These are phyloP conservation scores for Hymenopus coronatus DNA, from an alignment of 2,888 invertebrate genomes.

Conservation along the genomic window DNA sequence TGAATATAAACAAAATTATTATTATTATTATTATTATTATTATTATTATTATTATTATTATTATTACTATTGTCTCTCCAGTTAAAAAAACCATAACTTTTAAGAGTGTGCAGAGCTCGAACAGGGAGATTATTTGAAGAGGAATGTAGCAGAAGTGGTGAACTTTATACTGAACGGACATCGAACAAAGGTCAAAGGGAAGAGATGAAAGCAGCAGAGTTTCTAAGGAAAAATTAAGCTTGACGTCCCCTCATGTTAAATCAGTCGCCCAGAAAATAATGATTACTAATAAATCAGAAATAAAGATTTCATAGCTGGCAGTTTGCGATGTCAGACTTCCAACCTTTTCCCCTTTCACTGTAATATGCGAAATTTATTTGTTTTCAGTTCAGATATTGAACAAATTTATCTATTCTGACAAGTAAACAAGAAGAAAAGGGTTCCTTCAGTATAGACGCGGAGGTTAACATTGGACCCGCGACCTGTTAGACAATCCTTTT, in stretches of 20 bases:
- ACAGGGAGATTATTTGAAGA: too few relatives aligned
- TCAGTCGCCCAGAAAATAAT: background rate
- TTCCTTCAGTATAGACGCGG: background rate
- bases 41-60: too few relatives aligned
- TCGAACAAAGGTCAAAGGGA: background rate
- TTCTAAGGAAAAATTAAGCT: background rate
- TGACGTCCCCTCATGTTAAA: background rate
- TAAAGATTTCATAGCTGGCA: background rate
- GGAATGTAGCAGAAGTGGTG: too few relatives aligned
- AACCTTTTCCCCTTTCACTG: background rate
- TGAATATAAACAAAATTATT: too few relatives aligned
- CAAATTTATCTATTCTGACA: background rate
- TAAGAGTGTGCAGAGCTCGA: too few relatives aligned
- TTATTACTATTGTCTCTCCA: too few relatives aligned
- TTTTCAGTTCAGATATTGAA: background rate
- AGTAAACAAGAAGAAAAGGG: background rate
- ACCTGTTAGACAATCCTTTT: too few relatives aligned
- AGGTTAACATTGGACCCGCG: background rate
- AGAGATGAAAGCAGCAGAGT: background rate
- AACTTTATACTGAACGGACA: too few relatives aligned
- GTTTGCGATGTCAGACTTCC: background rate
- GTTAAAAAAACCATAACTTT: too few relatives aligned
- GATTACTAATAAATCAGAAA: background rate
- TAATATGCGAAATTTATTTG: background rate
- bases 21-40: too few relatives aligned